phyloP scores from a whole-genome alignment of 2,888 invertebrate species.

The Teleogryllus oceanicus region DNA sequence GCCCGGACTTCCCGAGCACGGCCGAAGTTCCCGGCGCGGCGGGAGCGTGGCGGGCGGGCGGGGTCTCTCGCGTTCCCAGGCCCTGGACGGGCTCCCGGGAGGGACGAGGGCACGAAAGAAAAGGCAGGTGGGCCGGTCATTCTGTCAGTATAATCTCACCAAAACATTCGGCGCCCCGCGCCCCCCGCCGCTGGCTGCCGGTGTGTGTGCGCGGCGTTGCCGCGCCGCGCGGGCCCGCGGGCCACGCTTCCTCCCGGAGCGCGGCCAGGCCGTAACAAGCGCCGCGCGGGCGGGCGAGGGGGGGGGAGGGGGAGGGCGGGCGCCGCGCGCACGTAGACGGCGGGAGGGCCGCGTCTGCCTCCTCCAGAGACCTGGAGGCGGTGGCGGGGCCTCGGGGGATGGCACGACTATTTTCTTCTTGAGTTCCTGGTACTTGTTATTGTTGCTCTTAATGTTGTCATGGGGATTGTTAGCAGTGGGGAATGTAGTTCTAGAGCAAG shows the following conservation, averaged over 20 bases:
- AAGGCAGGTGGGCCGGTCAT: slow-evolving; percentile 37
- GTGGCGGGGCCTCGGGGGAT: too few species aligned
- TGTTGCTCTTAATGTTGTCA: too few species aligned
- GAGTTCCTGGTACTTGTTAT: too few species aligned
- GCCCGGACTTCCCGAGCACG: slow-evolving; percentile 34
- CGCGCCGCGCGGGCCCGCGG: background rate
- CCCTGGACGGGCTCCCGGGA: slow-evolving; percentile 24
- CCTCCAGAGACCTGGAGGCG: too few species aligned
- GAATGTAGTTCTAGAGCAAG: too few species aligned
- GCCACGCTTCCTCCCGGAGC: background rate
- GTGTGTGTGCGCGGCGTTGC: background rate
- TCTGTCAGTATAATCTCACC: slow-evolving; percentile 37
- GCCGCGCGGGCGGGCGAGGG: background rate
- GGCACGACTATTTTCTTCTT: too few species aligned
- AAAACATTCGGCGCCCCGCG: slow-evolving; percentile 35
- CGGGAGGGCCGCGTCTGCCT: too few species aligned
- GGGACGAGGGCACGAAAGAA: slow-evolving; percentile 24
- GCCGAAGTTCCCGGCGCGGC: slow-evolving; percentile 30
- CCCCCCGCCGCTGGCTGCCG: slow-evolving; percentile 23
- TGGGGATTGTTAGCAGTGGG: too few species aligned
- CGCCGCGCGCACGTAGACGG: too few species aligned
- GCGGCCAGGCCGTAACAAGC: background rate
- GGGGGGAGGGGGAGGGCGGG: too few species aligned
- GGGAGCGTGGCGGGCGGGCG: background rate
- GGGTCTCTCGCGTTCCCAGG: slow-evolving; percentile 33